A percentile compares a stretch with the other conserved stretches of the same genome.
These are phyloP conservation scores for Lepeophtheirus nordmannii DNA, from an alignment of 2,888 invertebrate species.

Conservation along the genomic window DNA sequence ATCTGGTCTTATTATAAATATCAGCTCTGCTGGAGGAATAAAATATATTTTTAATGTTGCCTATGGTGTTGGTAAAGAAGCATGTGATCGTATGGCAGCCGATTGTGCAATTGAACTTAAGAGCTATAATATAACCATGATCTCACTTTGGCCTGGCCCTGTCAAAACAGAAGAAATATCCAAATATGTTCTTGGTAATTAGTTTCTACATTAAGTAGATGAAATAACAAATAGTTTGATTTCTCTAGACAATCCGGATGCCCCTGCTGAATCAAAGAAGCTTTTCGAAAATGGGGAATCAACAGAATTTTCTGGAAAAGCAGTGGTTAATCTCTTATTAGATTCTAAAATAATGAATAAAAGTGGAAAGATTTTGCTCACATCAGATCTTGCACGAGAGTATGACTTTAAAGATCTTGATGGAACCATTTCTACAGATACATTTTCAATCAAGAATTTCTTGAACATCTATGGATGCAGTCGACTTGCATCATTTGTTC, in stretches of 20 bases:
- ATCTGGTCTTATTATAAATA: constrained; percentile 19
- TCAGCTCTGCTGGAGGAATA: constrained; percentile 18
- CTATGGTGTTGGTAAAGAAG: constrained; percentile 21
- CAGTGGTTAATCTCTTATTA: constrained; percentile 4
- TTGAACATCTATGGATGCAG: background rate
- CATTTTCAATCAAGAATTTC: background rate
- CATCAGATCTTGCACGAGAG: constrained; percentile 15
- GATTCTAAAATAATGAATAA: constrained; percentile 16
- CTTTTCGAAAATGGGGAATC: constrained; percentile 18
- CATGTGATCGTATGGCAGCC: constrained; percentile 20
- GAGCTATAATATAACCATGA: constrained; percentile 17
- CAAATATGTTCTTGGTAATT: background rate
- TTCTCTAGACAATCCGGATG: background rate
- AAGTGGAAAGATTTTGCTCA: constrained; percentile 9
- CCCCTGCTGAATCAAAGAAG: background rate
- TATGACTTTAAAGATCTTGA: constrained; percentile 21
- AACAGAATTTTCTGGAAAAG: constrained; percentile 15
- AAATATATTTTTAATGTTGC: constrained; percentile 19
- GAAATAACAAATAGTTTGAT: background rate
- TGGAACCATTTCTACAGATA: constrained; percentile 7
- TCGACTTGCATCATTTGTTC: background rate
- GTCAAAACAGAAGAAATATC: constrained; percentile 20
- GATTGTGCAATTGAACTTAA: constrained; percentile 22
- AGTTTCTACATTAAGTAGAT: background rate
- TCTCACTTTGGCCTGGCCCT: constrained; percentile 23